Evolutionary conservation across 2,113 vertebrate genomes (phyloP).

Genomic region (Puma concolor): DNA sequence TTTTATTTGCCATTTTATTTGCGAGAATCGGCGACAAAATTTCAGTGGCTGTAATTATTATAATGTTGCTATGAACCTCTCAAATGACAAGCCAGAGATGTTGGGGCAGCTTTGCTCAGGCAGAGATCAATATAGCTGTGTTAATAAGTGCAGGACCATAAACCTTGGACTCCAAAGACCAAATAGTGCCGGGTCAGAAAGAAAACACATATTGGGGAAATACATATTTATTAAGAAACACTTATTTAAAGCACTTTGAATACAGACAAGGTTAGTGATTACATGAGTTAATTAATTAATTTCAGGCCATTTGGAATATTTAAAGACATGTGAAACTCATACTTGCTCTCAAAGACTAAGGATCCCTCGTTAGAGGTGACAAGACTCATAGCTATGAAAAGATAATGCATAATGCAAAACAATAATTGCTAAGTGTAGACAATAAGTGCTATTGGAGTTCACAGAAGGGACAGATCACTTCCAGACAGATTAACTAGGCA

Average conservation of each 20-base stretch:
- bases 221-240: background rate
- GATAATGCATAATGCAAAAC: conserved; percentile 3
- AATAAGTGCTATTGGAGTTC: conserved; percentile 40
- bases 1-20: conserved; percentile 27
- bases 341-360: background rate
- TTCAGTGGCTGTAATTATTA: background rate
- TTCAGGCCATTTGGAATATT: background rate
- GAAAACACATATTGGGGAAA: background rate
- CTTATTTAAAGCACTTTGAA: background rate
- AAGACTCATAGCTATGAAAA: background rate
- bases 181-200: background rate
- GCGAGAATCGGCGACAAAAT: background rate
- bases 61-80: background rate
- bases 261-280: background rate
- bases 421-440: background rate
- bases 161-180: background rate
- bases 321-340: background rate
- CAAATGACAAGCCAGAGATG: background rate
- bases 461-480: conserved; percentile 56
- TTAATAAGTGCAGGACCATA: background rate
- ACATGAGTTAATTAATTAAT: background rate
- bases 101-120: background rate
- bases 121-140: background rate
- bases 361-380: background rate
- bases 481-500: background rate